Evolutionary conservation across 1,140 invertebrate species (phyloP).

Genomic region (Sipha flava): DNA sequence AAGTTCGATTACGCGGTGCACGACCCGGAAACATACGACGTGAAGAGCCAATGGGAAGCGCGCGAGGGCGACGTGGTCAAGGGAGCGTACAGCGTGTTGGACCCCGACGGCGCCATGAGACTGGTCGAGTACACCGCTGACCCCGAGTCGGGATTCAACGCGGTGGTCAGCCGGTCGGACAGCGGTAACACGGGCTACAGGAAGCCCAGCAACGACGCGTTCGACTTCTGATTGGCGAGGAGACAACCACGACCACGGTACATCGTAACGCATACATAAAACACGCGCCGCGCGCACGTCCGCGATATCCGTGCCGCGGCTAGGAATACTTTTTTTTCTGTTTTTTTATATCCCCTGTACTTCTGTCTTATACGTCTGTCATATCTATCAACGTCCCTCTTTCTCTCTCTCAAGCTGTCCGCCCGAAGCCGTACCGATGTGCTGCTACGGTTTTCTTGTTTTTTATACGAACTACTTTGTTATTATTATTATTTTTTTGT

Average conservation of each 20-base stretch:
- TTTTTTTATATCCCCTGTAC: too few species aligned
- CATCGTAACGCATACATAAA: not conserved
- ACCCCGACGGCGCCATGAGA: constrained; percentile 46
- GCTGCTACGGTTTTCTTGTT: too few species aligned
- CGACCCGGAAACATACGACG: constrained; percentile 49
- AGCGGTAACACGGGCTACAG: constrained; percentile 24
- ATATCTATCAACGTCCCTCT: too few species aligned
- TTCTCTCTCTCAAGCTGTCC: too few species aligned
- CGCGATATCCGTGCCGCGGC: too few species aligned
- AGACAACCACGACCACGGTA: not conserved
- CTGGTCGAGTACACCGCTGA: constrained; percentile 48
- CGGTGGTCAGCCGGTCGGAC: constrained; percentile 44
- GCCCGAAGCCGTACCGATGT: too few species aligned
- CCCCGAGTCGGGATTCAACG: constrained; percentile 46
- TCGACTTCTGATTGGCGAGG: constrained; percentile 1
- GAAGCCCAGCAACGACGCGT: not conserved
- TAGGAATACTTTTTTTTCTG: too few species aligned
- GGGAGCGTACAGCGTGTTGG: constrained; percentile 49
- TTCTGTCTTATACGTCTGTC: too few species aligned
- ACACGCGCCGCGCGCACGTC: too few species aligned
- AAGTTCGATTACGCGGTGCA: constrained; percentile 51
- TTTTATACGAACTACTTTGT: too few species aligned
- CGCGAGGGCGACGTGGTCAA: constrained; percentile 48
- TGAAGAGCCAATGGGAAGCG: constrained; percentile 47
- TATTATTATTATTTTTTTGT: too few species aligned